phyloP scores from a whole-genome alignment of 2,113 vertebrate species.

The Felis catus region F.catus_Fca126_mat1.0 CM031417.1:4599001-4599500 shows the following conservation, averaged over 20 bases:
- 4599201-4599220: no score
- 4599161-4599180: background rate
- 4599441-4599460: background rate
- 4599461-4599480: background rate
- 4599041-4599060: no score
- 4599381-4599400: background rate
- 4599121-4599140: background rate
- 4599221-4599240: no score
- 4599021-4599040: no score
- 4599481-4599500: accelerated
- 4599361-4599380: background rate
- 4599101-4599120: background rate
- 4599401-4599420: background rate
- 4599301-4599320: background rate
- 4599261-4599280: accelerated
- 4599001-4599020: no score
- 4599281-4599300: background rate
- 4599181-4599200: background rate
- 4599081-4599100: no score
- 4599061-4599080: no score
- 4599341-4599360: background rate
- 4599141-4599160: background rate
- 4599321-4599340: background rate
- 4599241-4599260: accelerated
- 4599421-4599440: background rate